These are phyloP conservation scores for Galleria mellonella DNA, from an alignment of 1,140 invertebrate genomes.

Conservation along the genomic window DNA sequence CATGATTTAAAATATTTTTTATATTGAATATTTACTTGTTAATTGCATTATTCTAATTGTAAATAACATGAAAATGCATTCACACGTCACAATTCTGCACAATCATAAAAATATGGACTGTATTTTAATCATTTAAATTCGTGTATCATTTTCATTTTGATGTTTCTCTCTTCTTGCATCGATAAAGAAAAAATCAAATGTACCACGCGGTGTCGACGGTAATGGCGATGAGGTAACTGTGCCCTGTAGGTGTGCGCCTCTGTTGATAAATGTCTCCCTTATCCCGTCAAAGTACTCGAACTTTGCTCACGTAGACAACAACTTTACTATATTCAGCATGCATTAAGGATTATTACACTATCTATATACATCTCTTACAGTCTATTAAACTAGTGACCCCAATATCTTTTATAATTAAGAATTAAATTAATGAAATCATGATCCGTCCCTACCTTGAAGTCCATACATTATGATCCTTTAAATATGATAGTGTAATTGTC, in stretches of 20 bases:
- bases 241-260: constrained; percentile 49
- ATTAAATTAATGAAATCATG: too few species aligned
- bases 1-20: too few species aligned
- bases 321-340: too few species aligned
- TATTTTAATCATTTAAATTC: constrained; percentile 24
- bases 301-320: constrained; percentile 10
- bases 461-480: too few species aligned
- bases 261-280: constrained; percentile 23
- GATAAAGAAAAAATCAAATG: constrained; percentile 87
- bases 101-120: constrained; percentile 11
- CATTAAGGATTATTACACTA: too few species aligned
- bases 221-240: constrained; percentile 90
- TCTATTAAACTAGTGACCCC: too few species aligned
- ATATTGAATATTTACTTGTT: too few species aligned
- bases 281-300: constrained; percentile 11
- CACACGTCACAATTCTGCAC: constrained; percentile 28
- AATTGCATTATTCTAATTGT: background rate
- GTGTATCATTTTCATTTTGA: constrained; percentile 75
- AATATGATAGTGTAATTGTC: too few species aligned
- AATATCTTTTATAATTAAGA: too few species aligned
- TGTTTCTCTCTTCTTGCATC: constrained; percentile 76
- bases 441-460: too few species aligned
- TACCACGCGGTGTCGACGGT: constrained; percentile 94
- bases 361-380: too few species aligned
- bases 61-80: too few species aligned